Conservation (phyloP, 2,888 invertebrate species). For the Glyphotaelius pellucidus region DNA sequence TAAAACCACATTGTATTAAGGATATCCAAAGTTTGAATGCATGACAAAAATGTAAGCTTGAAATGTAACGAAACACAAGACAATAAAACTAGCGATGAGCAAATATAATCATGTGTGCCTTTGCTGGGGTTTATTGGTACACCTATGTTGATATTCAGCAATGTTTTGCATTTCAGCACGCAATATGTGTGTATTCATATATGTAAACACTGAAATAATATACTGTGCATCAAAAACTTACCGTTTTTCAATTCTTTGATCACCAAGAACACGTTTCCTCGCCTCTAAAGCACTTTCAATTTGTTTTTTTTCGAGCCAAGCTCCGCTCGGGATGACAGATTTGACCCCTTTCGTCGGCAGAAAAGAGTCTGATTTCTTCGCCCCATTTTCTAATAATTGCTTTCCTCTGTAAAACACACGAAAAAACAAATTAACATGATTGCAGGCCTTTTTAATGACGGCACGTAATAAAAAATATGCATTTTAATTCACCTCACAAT, state of each 20-base stretch:
- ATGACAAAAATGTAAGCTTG: too few relatives aligned
- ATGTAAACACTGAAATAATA: background rate
- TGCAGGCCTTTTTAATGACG: background rate
- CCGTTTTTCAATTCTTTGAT: slow-evolving; percentile 79
- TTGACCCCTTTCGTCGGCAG: slow-evolving; percentile 78
- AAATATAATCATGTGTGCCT: background rate
- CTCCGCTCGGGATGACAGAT: slow-evolving; percentile 76
- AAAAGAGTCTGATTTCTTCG: slow-evolving; percentile 72
- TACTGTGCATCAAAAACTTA: slow-evolving; percentile 67
- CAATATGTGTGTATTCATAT: background rate
- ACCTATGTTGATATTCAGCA: background rate
- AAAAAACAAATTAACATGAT: background rate
- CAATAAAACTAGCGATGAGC: background rate
- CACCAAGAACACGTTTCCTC: slow-evolving; percentile 75
- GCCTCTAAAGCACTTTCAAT: slow-evolving; percentile 77
- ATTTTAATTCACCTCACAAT: background rate
- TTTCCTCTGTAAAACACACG: slow-evolving; percentile 70
- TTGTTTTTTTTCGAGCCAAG: slow-evolving; percentile 80
- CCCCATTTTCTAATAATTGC: slow-evolving; percentile 72
- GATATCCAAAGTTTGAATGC: too few relatives aligned
- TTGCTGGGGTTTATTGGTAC: background rate
- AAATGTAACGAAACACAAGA: too few relatives aligned
- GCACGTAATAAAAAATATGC: background rate
- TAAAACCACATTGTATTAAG: too few relatives aligned
- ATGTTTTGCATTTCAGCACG: background rate